phyloP scores from a whole-genome alignment of 2,888 invertebrate species.

The Xylophagus ater region DNA sequence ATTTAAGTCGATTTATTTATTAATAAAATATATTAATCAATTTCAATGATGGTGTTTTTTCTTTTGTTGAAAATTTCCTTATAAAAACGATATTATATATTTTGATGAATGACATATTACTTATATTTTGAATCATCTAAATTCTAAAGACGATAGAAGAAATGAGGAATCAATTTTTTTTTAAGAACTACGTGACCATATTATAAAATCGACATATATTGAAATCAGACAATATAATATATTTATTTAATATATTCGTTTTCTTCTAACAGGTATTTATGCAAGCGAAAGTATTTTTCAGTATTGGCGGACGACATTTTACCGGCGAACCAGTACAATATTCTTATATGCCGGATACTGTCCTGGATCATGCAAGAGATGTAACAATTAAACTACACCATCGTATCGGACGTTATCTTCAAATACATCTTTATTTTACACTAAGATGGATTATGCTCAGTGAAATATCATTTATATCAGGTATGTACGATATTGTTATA shows the following conservation, averaged over 20 bases:
- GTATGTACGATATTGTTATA: conserved; percentile 47
- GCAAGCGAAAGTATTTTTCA: conserved; percentile 64
- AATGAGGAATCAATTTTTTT: too few species aligned
- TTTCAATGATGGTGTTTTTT: too few species aligned
- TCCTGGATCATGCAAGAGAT: conserved; percentile 67
- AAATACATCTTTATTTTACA: conserved; percentile 66
- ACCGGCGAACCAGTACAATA: conserved; percentile 60
- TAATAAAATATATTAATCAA: too few species aligned
- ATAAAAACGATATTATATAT: too few species aligned
- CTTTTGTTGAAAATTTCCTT: too few species aligned
- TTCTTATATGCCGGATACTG: conserved; percentile 62
- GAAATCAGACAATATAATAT: too few species aligned
- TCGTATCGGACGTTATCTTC: conserved; percentile 61
- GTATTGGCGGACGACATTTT: conserved; percentile 60
- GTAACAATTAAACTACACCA: conserved; percentile 71
- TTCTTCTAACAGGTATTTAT: conserved; percentile 54
- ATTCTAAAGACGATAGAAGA: too few species aligned
- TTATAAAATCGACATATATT: too few species aligned
- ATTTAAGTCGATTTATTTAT: too few species aligned
- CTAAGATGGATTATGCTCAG: conserved; percentile 76
- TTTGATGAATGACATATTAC: too few species aligned
- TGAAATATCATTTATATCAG: conserved; percentile 72
- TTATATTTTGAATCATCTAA: too few species aligned
- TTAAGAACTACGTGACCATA: too few species aligned
- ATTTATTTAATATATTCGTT: conserved; percentile 6